A percentile compares a stretch with the other conserved stretches of the same genome.
Evolutionary conservation across 92 coral and sea anemone species (phyloP).

Genomic region (Micromussa lordhowensis): DNA sequence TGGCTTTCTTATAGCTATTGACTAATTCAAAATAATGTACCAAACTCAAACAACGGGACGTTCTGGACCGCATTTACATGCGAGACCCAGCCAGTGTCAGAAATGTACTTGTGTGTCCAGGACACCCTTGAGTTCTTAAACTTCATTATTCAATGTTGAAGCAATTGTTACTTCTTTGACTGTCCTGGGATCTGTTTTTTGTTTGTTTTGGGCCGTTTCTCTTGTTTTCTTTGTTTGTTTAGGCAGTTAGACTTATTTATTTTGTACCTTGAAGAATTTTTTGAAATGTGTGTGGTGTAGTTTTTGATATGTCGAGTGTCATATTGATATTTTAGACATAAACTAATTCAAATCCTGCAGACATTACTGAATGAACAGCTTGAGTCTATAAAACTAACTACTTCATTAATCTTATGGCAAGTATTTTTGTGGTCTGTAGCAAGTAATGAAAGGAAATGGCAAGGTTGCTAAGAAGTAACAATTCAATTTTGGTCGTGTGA

Average conservation of each 20-base stretch:
- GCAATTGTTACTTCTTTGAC: not conserved
- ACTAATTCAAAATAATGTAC: no score
- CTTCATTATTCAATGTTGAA: not conserved
- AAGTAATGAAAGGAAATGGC: not conserved
- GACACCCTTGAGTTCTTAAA: not conserved
- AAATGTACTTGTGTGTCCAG: not conserved
- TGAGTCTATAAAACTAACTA: not conserved
- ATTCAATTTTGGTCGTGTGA: not conserved
- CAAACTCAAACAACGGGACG: not conserved
- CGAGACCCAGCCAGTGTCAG: not conserved
- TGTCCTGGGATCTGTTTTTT: not conserved
- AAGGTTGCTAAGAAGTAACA: not conserved
- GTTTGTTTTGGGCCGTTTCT: not conserved
- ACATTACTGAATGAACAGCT: slow-evolving; percentile 14
- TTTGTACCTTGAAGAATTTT: slow-evolving; percentile 25
- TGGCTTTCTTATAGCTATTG: not conserved
- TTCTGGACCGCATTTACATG: not conserved
- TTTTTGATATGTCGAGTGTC: slow-evolving; percentile 17
- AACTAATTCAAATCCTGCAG: slow-evolving; percentile 11
- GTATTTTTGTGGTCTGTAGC: not conserved
- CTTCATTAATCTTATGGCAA: not conserved
- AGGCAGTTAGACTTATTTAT: slow-evolving; percentile 27
- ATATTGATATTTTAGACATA: not conserved
- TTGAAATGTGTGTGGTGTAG: not conserved
- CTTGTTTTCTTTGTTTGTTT: not conserved